These are phyloP conservation scores for Siphonodentalium dalli DNA, from an alignment of 2,888 invertebrate species.

Conservation along the genomic window DNA sequence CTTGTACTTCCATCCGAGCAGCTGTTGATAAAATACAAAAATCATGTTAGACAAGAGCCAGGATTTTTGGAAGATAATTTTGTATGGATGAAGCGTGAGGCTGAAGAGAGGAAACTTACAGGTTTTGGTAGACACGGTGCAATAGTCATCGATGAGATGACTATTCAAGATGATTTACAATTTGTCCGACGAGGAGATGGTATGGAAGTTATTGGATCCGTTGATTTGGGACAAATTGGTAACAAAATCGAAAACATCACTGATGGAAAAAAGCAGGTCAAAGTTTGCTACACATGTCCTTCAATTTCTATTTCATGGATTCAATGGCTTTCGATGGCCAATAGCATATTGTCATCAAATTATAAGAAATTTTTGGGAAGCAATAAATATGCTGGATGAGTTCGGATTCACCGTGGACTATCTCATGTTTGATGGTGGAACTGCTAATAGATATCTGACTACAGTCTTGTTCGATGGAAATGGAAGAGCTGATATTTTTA, in stretches of 20 bases:
- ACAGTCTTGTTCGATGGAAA: too few relatives aligned
- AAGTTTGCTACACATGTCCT: constrained; percentile 3
- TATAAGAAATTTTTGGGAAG: not conserved
- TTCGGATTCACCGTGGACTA: too few relatives aligned
- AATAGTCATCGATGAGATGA: not conserved
- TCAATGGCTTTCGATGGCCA: not conserved
- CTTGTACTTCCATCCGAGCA: not conserved
- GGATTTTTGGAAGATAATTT: not conserved
- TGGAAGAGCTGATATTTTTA: too few relatives aligned
- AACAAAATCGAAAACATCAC: constrained; percentile 1
- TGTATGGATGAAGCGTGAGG: not conserved
- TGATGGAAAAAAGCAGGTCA: not conserved
- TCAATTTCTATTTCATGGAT: not conserved
- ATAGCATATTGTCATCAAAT: not conserved
- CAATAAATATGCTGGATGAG: too few relatives aligned
- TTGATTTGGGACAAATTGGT: not conserved
- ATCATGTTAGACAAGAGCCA: not conserved
- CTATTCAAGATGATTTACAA: not conserved
- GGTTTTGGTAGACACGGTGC: not conserved
- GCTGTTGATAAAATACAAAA: not conserved
- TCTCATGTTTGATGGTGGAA: too few relatives aligned
- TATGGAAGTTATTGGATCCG: too few relatives aligned
- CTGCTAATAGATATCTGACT: too few relatives aligned
- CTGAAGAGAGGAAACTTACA: not conserved
- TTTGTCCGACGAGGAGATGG: too few relatives aligned